Base-by-base conservation (phyloP, 2,888 invertebrate genomes). In the Endotricha flammealis region DNA sequence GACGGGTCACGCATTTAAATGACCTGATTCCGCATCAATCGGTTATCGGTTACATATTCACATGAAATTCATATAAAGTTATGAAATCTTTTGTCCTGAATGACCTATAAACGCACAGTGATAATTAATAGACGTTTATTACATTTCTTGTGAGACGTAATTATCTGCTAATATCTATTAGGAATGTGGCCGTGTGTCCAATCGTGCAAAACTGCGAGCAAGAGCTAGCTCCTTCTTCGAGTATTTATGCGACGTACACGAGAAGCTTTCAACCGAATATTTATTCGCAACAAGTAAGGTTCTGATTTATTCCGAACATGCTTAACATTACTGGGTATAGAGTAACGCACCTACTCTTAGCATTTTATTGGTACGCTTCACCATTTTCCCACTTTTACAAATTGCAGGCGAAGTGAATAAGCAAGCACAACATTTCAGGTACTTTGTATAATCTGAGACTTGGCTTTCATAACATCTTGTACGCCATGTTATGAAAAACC, bases 1-100 rank as follows among this genome's bases (percentile, higher is more conserved):
- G 80, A 80, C 72, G 77, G 77, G 74, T 70, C 73, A 69, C 81
- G 79, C 76, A 85, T 83, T 83, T 77, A 82, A 81, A 85, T 80
- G 70, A 71, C 73, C 73, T 71, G 63, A 61, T 76, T 74, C 63
- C 61, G 56, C 53, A 64, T 60, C 66, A 62, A 76, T 73, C 70
- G 65, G 51, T 55, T 70, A 66, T 69, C 57, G 55, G 57, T 61
- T 64, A 69, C 61, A 61, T 63, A 67, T 65, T 61, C 64, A 61
- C 59, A 64, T 61, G 49, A 57, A 64, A 64, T 65, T 64, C 56
- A 60, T n/a, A n/a, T n/a, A n/a, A n/a, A n/a, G n/a, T n/a, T n/a
- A n/a, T n/a, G n/a, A n/a, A n/a, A n/a, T n/a, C n/a, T n/a, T n/a
- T n/a, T n/a, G n/a, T n/a, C n/a, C n/a, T n/a, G n/a, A n/a, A n/a